Evolutionary conservation across 2,113 vertebrate genomes (phyloP), one percentile per base, ranked within the genome.

Genomic region (Corythaeola cristata): DNA sequence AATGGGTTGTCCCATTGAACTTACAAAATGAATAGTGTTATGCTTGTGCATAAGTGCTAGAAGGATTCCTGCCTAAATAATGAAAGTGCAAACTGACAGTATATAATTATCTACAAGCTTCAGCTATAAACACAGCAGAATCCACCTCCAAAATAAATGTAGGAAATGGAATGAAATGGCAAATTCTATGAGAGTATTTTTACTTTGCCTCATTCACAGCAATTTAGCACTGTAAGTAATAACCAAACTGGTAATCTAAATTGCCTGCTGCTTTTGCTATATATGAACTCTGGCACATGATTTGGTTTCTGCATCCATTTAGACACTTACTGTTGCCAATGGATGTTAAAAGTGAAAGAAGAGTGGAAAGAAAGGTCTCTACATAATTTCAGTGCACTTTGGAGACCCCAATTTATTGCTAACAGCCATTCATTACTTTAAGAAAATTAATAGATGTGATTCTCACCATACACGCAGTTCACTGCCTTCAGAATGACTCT

Each of bases 81-180:
- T 83, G 85, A 69, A 91, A 89, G 53, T 77, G 82, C 92, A 83
- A 64, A 28, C 45, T 79, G 58, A 41, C 37, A 76, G 49, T 73
- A 30, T 85, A 41, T 82, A 96, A 89, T 96, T 93, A 91, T 76
- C 89, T 50, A 32, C 69, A 78, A 85, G 23, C 76, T 76, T 91
- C 66, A 82, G 74, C 58, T 89, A 85, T 93, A 94, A 95, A 95
- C 77, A 95, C 49, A 89, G 60, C 18, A 82, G 62, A 93, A 89
- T 52, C 58, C 45, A 94, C 81, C 74, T 94, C 53, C 71, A 91
- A 94, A 88, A 94, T 82, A 89, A 89, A 96, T 60, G 49, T 68
- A 89, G 93, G 87, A 87, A 96, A 94, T 81, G 21, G 68, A 89
- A 81, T 45, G 39, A 87, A 90, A 93, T 64, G 45, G 58, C 78